A percentile compares a stretch with the other conserved stretches of the same genome.
Evolutionary conservation across 2,113 vertebrate genomes (phyloP).

Genomic region (Callospermophilus lateralis): DNA sequence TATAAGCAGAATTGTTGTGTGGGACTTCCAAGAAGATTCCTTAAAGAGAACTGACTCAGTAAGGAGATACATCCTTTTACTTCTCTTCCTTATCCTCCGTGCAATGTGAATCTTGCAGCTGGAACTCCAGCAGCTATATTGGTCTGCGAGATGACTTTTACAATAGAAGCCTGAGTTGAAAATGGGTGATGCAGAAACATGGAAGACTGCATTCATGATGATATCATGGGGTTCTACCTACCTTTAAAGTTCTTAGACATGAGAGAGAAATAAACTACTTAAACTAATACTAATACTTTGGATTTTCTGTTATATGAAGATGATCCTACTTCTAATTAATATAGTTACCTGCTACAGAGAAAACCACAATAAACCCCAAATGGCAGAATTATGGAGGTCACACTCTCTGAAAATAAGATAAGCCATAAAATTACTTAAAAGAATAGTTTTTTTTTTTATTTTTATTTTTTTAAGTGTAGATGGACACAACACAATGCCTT

Average conservation of each 20-base stretch:
- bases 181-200: background rate
- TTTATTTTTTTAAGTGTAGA: too few relatives aligned
- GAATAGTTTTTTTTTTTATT: background rate
- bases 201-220: background rate
- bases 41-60: background rate
- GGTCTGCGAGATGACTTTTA: background rate
- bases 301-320: slow-evolving; percentile 22
- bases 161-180: background rate
- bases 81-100: background rate
- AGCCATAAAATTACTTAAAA: slow-evolving; percentile 21
- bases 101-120: slow-evolving; percentile 15
- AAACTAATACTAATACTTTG: slow-evolving; percentile 16
- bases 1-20: slow-evolving; percentile 5
- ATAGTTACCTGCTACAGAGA: slow-evolving; percentile 30
- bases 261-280: slow-evolving; percentile 2
- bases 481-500: too few relatives aligned
- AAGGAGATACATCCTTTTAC: background rate
- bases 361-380: slow-evolving; percentile 8
- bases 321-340: background rate
- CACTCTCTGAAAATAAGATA: slow-evolving; percentile 41
- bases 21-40: background rate
- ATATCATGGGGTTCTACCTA: background rate
- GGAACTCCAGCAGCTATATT: slow-evolving; percentile 1
- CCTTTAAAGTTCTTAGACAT: background rate
- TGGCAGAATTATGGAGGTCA: background rate